Evolutionary conservation across 2,888 invertebrate genomes (phyloP).

Genomic region (Drosophila limbata): DNA sequence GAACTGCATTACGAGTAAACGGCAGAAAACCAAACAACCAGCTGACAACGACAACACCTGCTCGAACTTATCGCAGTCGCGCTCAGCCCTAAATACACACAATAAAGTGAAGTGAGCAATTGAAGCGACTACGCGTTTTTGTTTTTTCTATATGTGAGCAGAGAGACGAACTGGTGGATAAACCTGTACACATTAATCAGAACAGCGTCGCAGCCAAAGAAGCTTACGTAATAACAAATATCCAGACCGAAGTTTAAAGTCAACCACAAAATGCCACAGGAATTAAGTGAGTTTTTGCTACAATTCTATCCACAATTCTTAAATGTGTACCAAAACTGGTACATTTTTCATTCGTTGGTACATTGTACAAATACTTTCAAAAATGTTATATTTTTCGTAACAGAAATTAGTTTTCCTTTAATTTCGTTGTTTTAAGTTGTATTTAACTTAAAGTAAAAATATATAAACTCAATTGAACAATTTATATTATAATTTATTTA

Average conservation of each 20-base stretch:
- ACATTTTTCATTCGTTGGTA: background rate
- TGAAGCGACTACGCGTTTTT: background rate
- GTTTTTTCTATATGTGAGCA: background rate
- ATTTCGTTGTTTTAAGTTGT: too few relatives aligned
- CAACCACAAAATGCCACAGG: constrained; percentile 52
- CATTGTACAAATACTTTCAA: background rate
- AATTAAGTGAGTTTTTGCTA: constrained; percentile 50
- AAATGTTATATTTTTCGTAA: background rate
- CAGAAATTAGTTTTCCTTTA: too few relatives aligned
- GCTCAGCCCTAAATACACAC: constrained; percentile 44
- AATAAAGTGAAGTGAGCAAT: constrained; percentile 3
- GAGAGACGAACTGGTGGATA: constrained; percentile 6
- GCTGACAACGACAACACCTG: constrained; percentile 44
- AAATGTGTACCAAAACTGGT: background rate
- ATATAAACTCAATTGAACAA: background rate
- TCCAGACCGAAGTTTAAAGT: constrained; percentile 3
- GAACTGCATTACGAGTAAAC: constrained; percentile 52
- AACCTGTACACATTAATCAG: constrained; percentile 18
- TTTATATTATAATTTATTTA: background rate
- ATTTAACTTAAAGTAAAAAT: too few relatives aligned
- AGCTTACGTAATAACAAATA: constrained; percentile 58
- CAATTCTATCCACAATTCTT: background rate
- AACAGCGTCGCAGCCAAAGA: constrained; percentile 3
- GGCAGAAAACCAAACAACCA: constrained; percentile 31
- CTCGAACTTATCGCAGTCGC: constrained; percentile 27